These are phyloP conservation scores for Netelia melanura DNA, from an alignment of 2,888 invertebrate genomes.

Conservation along the genomic window DNA sequence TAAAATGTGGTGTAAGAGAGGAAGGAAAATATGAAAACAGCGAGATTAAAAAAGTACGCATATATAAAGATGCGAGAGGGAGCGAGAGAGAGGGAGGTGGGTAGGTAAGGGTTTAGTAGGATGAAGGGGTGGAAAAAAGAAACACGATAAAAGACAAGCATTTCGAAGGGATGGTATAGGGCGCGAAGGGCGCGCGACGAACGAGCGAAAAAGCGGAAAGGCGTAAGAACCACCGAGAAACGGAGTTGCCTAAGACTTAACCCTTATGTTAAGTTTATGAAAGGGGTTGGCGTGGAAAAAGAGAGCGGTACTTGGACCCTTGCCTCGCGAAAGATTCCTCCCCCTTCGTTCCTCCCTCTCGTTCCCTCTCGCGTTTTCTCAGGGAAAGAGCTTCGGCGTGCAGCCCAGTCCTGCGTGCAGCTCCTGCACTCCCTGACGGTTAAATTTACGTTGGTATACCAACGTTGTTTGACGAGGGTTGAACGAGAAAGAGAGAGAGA, in stretches of 20 bases:
- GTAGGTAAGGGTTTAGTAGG: constrained; percentile 30
- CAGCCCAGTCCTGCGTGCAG: not conserved
- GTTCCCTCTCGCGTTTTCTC: not conserved
- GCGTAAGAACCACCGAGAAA: constrained; percentile 29
- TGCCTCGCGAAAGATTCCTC: not conserved
- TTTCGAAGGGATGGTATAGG: constrained; percentile 33
- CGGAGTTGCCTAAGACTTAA: constrained; percentile 72
- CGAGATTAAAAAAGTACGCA: constrained; percentile 35
- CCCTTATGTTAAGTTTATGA: constrained; percentile 78
- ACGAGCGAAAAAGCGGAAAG: constrained; percentile 50
- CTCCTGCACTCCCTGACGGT: constrained; percentile 19
- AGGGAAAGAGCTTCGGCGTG: not conserved
- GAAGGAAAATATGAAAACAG: constrained; percentile 20
- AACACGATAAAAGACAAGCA: constrained; percentile 63
- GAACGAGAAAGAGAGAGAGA: constrained; percentile 65
- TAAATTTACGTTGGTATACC: constrained; percentile 46
- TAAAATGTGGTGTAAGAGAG: constrained; percentile 37
- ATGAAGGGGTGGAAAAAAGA: constrained; percentile 58
- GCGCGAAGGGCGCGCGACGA: constrained; percentile 39
- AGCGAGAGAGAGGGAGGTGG: constrained; percentile 17
- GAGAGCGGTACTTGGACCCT: not conserved
- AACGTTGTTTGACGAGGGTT: constrained; percentile 39
- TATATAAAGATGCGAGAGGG: constrained; percentile 30
- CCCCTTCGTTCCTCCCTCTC: not conserved
- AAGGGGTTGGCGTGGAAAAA: constrained; percentile 56